These are phyloP conservation scores for Chiloscyllium plagiosum DNA, from an alignment of 2,113 vertebrate genomes.

Conservation along the genomic window DNA sequence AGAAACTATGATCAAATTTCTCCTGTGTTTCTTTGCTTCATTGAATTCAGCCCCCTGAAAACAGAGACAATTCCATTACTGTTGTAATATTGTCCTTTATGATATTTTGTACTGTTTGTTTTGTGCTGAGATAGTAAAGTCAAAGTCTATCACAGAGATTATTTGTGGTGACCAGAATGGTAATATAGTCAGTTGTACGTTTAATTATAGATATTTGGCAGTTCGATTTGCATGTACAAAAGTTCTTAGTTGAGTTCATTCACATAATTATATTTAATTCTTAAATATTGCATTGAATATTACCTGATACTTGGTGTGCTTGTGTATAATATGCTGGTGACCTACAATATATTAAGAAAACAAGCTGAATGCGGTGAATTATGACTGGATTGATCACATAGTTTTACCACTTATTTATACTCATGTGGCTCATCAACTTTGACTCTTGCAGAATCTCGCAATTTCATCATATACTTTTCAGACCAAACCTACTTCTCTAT, in stretches of 20 bases:
- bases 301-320: constrained; percentile 65
- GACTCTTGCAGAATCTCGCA: neutral
- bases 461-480: neutral
- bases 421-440: neutral
- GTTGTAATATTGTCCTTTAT: neutral
- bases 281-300: constrained; percentile 37
- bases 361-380: neutral
- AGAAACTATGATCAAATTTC: neutral
- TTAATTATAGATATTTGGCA: neutral
- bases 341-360: constrained; percentile 47
- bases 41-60: neutral
- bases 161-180: neutral
- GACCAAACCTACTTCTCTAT: neutral
- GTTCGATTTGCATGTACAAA: neutral
- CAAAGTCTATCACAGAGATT: neutral
- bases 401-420: neutral
- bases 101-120: neutral
- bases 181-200: neutral
- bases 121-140: neutral
- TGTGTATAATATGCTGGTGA: constrained; percentile 58
- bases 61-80: too few species aligned
- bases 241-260: neutral
- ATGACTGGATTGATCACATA: neutral
- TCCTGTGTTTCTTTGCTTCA: neutral
- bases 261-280: neutral